Evolutionary conservation across 2,888 invertebrate genomes (phyloP).

Genomic region (Pandemis cinnamomeana): DNA sequence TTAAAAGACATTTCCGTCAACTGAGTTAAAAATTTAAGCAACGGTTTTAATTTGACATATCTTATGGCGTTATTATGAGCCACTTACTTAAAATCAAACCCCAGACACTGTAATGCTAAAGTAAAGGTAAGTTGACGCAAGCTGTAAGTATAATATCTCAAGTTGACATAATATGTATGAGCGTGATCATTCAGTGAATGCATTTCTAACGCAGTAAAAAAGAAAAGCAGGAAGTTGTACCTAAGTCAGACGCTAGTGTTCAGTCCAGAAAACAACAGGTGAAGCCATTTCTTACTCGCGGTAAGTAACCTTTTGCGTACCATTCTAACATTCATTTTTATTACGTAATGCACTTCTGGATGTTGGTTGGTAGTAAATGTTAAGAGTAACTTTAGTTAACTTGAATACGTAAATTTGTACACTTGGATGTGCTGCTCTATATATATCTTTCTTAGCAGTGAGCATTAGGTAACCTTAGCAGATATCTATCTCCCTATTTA

Average conservation of each 20-base stretch:
- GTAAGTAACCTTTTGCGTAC: constrained; percentile 52
- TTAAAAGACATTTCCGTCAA: neutral
- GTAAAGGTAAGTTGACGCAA: neutral
- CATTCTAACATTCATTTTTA: constrained; percentile 54
- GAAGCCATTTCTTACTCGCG: constrained; percentile 49
- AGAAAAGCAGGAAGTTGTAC: constrained; percentile 34
- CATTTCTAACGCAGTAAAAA: constrained; percentile 36
- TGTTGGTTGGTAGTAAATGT: constrained; percentile 8
- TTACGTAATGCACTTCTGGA: constrained; percentile 42
- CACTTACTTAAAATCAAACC: neutral
- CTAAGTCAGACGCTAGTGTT: constrained; percentile 40
- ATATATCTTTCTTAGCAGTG: neutral
- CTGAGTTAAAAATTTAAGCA: neutral
- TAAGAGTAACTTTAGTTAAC: neutral
- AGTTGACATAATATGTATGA: too few species aligned
- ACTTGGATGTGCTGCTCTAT: neutral
- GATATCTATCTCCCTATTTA: too few species aligned
- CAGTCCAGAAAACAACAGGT: constrained; percentile 51
- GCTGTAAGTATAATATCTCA: too few species aligned
- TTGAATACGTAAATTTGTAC: neutral
- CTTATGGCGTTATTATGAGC: neutral
- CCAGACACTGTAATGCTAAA: neutral
- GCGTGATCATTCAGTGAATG: neutral
- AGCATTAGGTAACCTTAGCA: too few species aligned
- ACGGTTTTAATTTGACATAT: neutral